Evolutionary conservation across 2,797 vertebrate species (phyloP).

Genomic region (Pempheris klunzingeri): DNA sequence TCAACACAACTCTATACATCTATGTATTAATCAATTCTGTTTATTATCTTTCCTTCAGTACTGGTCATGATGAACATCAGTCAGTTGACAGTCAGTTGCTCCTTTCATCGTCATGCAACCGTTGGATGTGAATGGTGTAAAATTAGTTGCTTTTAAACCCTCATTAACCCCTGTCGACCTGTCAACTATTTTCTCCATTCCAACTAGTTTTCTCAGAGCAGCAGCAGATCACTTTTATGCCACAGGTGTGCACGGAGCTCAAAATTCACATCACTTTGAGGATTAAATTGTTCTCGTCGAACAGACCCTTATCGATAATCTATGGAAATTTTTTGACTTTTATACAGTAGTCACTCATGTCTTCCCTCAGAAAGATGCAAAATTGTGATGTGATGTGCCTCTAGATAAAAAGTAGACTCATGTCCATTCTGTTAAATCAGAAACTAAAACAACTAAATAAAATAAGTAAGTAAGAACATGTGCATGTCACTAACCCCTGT

Average conservation of each 20-base stretch:
- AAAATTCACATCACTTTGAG: neutral
- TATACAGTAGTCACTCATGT: neutral
- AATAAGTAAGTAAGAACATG: slow-evolving; percentile 7
- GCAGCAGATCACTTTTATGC: neutral
- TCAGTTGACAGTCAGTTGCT: no score
- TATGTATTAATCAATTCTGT: neutral
- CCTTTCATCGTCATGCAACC: neutral
- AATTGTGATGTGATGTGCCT: slow-evolving; percentile 2
- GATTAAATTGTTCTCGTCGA: slow-evolving; percentile 11
- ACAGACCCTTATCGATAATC: no score
- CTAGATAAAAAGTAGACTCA: neutral
- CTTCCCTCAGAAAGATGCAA: neutral
- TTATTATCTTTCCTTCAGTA: neutral
- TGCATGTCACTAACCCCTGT: slow-evolving; percentile 8
- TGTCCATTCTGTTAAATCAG: slow-evolving; percentile 6
- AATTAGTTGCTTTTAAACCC: neutral
- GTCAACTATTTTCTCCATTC: neutral
- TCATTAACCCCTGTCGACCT: neutral
- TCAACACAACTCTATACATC: neutral
- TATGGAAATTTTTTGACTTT: no score
- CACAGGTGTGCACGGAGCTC: neutral
- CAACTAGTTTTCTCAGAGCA: neutral
- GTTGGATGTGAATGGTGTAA: neutral
- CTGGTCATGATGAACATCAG: no score
- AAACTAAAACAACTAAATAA: neutral